Evolutionary conservation across 2,797 vertebrate species (phyloP), one percentile per base, ranked within the genome.

Genomic region (Pelochelys cantorii): DNA sequence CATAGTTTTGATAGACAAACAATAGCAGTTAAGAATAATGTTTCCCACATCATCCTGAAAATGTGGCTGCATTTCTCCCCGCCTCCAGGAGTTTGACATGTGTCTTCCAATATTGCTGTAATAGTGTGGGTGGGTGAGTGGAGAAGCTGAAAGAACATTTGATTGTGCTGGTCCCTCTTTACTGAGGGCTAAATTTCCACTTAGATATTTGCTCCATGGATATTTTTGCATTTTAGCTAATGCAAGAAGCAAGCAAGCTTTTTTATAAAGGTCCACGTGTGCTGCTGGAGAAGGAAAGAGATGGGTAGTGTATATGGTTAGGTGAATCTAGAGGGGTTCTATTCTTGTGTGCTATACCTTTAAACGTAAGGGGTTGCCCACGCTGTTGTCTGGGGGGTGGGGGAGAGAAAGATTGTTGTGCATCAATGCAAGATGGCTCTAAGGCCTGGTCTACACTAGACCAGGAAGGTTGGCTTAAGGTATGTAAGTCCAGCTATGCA

Each of bases 391-490:
- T 79, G 54, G 20, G 42, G 57, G 95, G 57, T 6, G 1, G 8
- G 23, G 56, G 56, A 25, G 56, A 5, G 11, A 48, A 48, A 48
- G 65, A 86, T 84, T 83, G 60, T 37, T 62, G 57, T 93, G 60
- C 34, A 92, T 90, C 93, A 88, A 1, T 78, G 68, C 34, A 90
- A 87, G 86, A 80, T 88, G 81, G 60, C 52, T 84, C 81, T 93
- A 48, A 48, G 42, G 42, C 42, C 42, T 48, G 42, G 42, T 48
- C 42, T 48, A 48, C 42, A 48, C 42, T 48, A 48, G 7, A 48
- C 42, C 42, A 48, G 42, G 42, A 48, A 48, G 8, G 42, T 48
- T 48, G 42, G 42, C 8, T 48, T 48, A 48, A 48, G 42, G 42
- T 48, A 48, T 48, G 42, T 48, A 48, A 48, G 42, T 48, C 42